phyloP scores from a whole-genome alignment of 2,888 invertebrate species.

The Luperina nickerlii region DNA sequence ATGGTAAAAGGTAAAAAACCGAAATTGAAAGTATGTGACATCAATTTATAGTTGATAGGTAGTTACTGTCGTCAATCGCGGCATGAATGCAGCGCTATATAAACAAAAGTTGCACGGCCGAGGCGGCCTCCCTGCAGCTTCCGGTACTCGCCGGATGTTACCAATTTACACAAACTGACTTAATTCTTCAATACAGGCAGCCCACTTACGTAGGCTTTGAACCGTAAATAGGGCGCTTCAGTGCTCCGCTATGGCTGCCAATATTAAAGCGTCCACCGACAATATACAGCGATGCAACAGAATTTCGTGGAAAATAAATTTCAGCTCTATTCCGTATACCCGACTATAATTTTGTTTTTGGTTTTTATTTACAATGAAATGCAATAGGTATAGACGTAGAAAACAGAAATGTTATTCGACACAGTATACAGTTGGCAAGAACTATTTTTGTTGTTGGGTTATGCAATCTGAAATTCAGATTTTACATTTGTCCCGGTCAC shows the following conservation, averaged over 20 bases:
- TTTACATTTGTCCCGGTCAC: constrained; percentile 32
- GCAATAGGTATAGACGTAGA: constrained; percentile 6
- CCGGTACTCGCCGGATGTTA: constrained; percentile 79
- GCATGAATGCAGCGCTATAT: constrained; percentile 56
- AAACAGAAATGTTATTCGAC: constrained; percentile 7
- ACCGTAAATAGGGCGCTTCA: constrained; percentile 57
- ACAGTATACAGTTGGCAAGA: constrained; percentile 2
- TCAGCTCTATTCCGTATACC: constrained; percentile 29
- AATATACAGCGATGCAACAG: constrained; percentile 27
- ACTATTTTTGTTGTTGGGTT: constrained; percentile 30
- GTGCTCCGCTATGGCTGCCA: constrained; percentile 47
- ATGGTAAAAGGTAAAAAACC: background rate
- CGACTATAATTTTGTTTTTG: constrained; percentile 13
- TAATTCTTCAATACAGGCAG: constrained; percentile 74
- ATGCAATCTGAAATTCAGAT: constrained; percentile 37
- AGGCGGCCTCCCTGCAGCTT: constrained; percentile 64
- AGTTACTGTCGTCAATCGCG: constrained; percentile 12
- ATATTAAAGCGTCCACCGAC: constrained; percentile 35
- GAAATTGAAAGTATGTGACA: constrained; percentile 2
- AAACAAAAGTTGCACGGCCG: constrained; percentile 76
- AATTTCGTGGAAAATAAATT: constrained; percentile 36
- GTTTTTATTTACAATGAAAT: constrained; percentile 42
- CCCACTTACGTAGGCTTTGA: constrained; percentile 66
- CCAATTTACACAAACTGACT: constrained; percentile 83
- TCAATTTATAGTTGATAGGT: constrained; percentile 27